Conservation (phyloP, 2,888 invertebrate species). For the Chaetoderma sp. region DNA sequence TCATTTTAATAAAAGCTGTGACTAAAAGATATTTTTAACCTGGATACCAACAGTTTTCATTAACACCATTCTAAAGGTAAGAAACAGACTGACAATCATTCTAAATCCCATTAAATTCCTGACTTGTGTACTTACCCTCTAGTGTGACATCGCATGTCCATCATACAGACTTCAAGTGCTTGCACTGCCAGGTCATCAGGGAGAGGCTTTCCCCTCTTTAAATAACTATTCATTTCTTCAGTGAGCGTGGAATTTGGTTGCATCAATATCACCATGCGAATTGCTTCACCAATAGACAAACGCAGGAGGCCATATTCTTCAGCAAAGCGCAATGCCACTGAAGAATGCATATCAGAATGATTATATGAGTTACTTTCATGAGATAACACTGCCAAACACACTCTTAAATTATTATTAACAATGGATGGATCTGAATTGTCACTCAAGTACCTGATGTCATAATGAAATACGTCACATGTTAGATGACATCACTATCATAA, state of each 20-base stretch:
- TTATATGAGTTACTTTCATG: too few relatives aligned
- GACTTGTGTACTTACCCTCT: conserved; percentile 67
- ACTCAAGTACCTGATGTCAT: too few relatives aligned
- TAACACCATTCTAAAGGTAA: too few relatives aligned
- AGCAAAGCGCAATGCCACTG: conserved; percentile 67
- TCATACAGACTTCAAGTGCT: conserved; percentile 62
- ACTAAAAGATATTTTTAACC: too few relatives aligned
- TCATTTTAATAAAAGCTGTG: too few relatives aligned
- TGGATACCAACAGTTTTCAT: too few relatives aligned
- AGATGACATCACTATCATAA: too few relatives aligned
- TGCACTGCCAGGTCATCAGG: conserved; percentile 67
- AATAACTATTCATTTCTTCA: conserved; percentile 51
- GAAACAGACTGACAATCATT: too few relatives aligned
- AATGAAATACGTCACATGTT: too few relatives aligned
- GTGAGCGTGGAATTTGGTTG: conserved; percentile 64
- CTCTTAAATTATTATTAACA: background rate
- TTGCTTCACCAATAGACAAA: conserved; percentile 67
- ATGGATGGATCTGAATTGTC: too few relatives aligned
- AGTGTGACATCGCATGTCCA: conserved; percentile 67
- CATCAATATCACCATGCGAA: conserved; percentile 57
- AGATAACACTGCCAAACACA: background rate
- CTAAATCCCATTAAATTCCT: too few relatives aligned
- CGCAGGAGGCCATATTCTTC: conserved; percentile 66
- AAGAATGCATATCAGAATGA: conserved; percentile 10
- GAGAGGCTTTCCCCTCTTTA: conserved; percentile 59